Conservation (phyloP, 2,888 invertebrate species). For the Tetragonula carbonaria region DNA sequence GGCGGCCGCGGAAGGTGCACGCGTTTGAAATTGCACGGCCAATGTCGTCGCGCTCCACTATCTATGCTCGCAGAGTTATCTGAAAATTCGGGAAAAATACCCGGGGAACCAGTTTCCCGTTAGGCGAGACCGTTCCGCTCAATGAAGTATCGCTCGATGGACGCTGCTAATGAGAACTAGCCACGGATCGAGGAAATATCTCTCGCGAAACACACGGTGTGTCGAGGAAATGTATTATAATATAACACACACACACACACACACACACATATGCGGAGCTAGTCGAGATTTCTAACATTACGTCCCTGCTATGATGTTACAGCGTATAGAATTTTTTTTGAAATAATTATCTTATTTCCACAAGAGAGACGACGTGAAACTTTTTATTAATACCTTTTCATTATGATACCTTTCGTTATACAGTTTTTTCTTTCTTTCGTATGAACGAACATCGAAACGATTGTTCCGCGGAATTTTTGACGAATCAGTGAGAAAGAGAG, state of each 20-base stretch:
- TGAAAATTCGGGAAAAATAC: conserved; percentile 29
- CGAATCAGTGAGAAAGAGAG: too few species aligned
- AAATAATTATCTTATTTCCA: too few species aligned
- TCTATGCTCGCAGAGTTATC: neutral
- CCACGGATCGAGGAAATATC: neutral
- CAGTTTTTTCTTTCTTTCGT: too few species aligned
- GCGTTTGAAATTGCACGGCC: conserved; percentile 48
- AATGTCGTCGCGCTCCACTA: conserved; percentile 36
- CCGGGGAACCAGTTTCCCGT: conserved; percentile 30
- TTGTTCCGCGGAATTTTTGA: too few species aligned
- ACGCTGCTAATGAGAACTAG: conserved; percentile 4
- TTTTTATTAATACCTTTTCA: too few species aligned
- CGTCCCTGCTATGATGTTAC: too few species aligned
- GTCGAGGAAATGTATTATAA: neutral
- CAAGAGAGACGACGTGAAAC: too few species aligned
- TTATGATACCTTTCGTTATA: too few species aligned
- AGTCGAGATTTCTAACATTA: too few species aligned
- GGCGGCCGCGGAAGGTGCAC: conserved; percentile 15
- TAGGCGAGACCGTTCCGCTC: conserved; percentile 17
- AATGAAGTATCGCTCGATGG: neutral
- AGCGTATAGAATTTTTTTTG: too few species aligned
- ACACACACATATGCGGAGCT: too few species aligned
- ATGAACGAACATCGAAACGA: too few species aligned
- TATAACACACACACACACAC: neutral
- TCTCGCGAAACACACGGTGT: neutral